Percentiles rank a stretch among this genome's conserved stretches.
Conservation (phyloP, 2,888 invertebrate species). For the Erebia epiphron region DNA sequence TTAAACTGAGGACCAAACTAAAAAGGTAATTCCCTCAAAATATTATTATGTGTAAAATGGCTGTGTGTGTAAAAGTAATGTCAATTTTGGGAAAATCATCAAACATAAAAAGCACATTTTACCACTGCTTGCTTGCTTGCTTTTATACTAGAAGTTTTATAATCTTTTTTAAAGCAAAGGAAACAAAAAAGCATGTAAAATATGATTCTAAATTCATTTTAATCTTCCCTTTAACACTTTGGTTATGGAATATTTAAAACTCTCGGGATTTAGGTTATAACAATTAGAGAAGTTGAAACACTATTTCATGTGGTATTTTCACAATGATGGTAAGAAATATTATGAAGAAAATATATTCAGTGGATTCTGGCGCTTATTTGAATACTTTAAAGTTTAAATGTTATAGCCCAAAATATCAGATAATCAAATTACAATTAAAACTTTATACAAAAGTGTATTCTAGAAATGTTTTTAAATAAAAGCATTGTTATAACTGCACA, state of each 20-base stretch:
- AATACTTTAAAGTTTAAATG: background rate
- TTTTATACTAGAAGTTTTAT: too few species aligned
- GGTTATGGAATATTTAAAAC: conserved; percentile 18
- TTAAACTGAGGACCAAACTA: too few species aligned
- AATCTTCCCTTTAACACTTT: background rate
- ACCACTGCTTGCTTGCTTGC: too few species aligned
- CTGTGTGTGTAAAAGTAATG: too few species aligned
- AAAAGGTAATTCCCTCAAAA: too few species aligned
- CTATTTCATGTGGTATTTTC: conserved; percentile 11
- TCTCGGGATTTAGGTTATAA: conserved; percentile 26
- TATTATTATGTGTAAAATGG: too few species aligned
- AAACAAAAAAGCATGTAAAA: background rate
- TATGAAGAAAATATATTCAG: background rate
- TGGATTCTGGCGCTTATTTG: background rate
- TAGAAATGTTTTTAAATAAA: background rate
- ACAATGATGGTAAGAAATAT: conserved; percentile 14
- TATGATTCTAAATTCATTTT: conserved; percentile 4
- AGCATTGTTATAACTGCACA: too few species aligned
- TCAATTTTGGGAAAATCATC: too few species aligned
- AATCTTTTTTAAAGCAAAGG: background rate
- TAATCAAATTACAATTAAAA: background rate
- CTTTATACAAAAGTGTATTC: background rate
- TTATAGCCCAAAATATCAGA: too few species aligned
- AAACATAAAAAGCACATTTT: too few species aligned
- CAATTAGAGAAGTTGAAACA: conserved; percentile 27